phyloP scores from a whole-genome alignment of 2,797 vertebrate species.

The Eulemur rubriventer region DNA sequence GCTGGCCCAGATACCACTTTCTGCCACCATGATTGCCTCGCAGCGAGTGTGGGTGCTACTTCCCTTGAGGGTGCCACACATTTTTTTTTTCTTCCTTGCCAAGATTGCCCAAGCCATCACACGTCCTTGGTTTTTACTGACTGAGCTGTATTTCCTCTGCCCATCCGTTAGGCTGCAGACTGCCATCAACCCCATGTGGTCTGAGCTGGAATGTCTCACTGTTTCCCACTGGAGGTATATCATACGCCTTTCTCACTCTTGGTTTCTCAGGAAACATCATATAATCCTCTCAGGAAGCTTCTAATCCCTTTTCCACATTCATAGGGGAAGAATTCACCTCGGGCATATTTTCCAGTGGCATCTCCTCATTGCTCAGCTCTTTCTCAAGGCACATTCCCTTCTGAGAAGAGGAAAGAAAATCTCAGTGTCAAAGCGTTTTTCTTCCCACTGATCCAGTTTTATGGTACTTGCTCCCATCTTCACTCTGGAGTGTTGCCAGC shows the following conservation, averaged over 20 bases:
- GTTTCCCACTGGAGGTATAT: background rate
- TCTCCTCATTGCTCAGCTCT: background rate
- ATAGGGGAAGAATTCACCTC: background rate
- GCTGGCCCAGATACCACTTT: too few species aligned
- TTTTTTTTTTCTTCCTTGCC: background rate
- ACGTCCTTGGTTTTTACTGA: background rate
- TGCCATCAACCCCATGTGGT: accelerated
- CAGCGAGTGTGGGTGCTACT: background rate
- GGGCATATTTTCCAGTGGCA: background rate
- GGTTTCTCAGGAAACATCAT: background rate
- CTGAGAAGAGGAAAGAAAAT: background rate
- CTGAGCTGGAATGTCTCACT: background rate
- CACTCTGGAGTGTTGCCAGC: background rate
- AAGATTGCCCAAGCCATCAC: background rate
- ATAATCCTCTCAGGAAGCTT: background rate
- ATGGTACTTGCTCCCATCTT: background rate
- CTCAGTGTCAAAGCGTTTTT: background rate
- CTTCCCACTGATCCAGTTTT: background rate
- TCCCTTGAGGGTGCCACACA: background rate
- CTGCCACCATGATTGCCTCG: background rate
- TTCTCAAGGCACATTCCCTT: background rate
- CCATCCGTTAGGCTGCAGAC: background rate
- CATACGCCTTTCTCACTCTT: background rate
- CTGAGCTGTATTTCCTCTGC: background rate
- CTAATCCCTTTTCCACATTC: background rate